These are phyloP conservation scores for Paraescarpia echinospica DNA, from an alignment of 1,140 invertebrate genomes.

Conservation along the genomic window DNA sequence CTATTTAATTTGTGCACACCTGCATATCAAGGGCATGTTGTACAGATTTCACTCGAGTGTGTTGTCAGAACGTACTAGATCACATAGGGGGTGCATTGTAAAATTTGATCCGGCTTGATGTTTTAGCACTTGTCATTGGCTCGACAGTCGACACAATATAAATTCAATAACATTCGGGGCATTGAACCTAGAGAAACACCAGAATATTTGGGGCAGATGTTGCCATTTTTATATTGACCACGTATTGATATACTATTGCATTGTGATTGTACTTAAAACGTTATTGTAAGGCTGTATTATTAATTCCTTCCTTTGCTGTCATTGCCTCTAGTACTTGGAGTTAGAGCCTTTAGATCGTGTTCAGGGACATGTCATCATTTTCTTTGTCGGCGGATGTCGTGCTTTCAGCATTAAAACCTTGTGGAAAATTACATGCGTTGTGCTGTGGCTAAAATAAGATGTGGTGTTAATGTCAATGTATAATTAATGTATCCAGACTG, in stretches of 20 bases:
- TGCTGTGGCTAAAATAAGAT: not conserved
- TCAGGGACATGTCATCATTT: conserved; percentile 5
- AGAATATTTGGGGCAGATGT: not conserved
- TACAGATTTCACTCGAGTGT: not conserved
- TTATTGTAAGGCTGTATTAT: conserved; percentile 6
- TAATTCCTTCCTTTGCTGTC: not conserved
- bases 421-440: not conserved
- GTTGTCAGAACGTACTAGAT: not conserved
- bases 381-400: not conserved
- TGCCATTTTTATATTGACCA: not conserved
- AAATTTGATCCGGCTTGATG: not conserved
- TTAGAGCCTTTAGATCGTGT: conserved; percentile 5
- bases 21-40: conserved; percentile 4
- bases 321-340: conserved; percentile 4
- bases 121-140: conserved; percentile 1
- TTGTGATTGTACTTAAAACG: conserved; percentile 6
- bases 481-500: too few relatives aligned
- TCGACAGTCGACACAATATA: not conserved
- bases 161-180: not conserved
- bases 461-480: too few relatives aligned
- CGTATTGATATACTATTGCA: not conserved
- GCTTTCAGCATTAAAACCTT: conserved; percentile 5
- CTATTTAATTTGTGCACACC: not conserved
- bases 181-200: not conserved
- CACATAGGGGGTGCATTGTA: not conserved